Evolutionary conservation across 2,113 vertebrate genomes (phyloP).

Genomic region (Nesoenas mayeri): DNA sequence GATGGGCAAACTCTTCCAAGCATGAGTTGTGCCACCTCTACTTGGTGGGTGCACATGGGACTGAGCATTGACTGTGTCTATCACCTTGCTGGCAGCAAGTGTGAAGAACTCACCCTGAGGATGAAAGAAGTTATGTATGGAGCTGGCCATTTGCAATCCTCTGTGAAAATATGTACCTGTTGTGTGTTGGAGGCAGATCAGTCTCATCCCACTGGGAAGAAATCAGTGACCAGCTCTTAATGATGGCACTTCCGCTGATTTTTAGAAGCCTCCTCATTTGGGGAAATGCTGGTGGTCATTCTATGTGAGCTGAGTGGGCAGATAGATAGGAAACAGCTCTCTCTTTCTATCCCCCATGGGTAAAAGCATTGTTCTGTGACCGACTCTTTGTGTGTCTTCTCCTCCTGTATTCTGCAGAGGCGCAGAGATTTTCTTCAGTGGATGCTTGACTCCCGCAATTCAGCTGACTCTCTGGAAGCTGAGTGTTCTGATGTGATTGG

Average conservation of each 20-base stretch:
- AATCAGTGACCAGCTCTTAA: not conserved
- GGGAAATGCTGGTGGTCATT: not conserved
- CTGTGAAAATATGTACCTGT: not conserved
- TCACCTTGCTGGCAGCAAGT: not conserved
- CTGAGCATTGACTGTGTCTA: fast-evolving
- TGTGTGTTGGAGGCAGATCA: not conserved
- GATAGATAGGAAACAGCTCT: not conserved
- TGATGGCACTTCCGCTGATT: not conserved
- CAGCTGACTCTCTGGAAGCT: conserved; percentile 32
- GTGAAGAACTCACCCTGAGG: not conserved
- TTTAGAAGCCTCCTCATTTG: fast-evolving
- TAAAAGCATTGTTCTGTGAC: not conserved
- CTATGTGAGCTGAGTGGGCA: not conserved
- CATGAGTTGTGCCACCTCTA: not conserved
- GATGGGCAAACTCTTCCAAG: not conserved
- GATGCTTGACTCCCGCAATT: conserved; percentile 81
- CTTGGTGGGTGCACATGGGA: not conserved
- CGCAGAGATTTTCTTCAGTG: conserved; percentile 91
- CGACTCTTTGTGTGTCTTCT: not conserved
- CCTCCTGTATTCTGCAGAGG: conserved; percentile 72
- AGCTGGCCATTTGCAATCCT: not conserved
- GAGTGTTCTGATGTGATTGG: conserved; percentile 69
- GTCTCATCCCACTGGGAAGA: not conserved
- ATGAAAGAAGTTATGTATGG: not conserved
- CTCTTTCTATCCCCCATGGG: fast-evolving